Percentiles rank a stretch among this genome's conserved stretches.
Evolutionary conservation across 2,888 invertebrate genomes (phyloP).

Genomic region (Arctia plantaginis): DNA sequence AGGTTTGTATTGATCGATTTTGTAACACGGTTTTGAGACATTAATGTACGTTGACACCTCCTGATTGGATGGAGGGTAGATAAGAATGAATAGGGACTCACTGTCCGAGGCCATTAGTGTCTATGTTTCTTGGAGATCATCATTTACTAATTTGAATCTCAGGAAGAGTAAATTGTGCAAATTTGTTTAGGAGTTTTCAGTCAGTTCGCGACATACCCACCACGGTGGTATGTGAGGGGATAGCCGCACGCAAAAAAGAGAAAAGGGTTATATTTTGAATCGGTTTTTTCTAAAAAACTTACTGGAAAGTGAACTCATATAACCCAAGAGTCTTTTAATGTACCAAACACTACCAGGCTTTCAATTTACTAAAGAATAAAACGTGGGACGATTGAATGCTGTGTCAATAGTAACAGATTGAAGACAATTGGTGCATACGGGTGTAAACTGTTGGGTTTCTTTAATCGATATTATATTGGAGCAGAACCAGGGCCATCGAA

Average conservation of each 20-base stretch:
- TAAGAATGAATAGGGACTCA: neutral
- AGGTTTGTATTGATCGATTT: conserved; percentile 16
- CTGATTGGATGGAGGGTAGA: conserved; percentile 7
- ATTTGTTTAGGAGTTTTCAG: too few species aligned
- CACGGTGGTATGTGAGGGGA: too few species aligned
- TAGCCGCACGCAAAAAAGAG: too few species aligned
- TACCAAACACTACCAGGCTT: too few species aligned
- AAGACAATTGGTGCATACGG: conserved; percentile 45
- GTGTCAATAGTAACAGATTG: conserved; percentile 46
- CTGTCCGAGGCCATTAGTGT: neutral
- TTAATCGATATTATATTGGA: neutral
- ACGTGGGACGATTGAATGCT: conserved; percentile 30
- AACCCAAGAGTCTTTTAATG: too few species aligned
- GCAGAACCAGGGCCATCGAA: neutral
- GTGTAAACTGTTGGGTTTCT: conserved; percentile 11
- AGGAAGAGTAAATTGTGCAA: neutral
- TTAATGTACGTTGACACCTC: conserved; percentile 9
- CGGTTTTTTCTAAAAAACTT: too few species aligned
- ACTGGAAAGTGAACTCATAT: too few species aligned
- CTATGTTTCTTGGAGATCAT: neutral
- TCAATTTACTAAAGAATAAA: neutral
- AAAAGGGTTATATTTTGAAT: too few species aligned
- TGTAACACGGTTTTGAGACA: conserved; percentile 12
- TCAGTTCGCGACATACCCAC: too few species aligned
- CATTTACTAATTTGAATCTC: neutral